phyloP scores from a whole-genome alignment of 2,888 invertebrate genomes.

The Entomobrya proxima region DNA sequence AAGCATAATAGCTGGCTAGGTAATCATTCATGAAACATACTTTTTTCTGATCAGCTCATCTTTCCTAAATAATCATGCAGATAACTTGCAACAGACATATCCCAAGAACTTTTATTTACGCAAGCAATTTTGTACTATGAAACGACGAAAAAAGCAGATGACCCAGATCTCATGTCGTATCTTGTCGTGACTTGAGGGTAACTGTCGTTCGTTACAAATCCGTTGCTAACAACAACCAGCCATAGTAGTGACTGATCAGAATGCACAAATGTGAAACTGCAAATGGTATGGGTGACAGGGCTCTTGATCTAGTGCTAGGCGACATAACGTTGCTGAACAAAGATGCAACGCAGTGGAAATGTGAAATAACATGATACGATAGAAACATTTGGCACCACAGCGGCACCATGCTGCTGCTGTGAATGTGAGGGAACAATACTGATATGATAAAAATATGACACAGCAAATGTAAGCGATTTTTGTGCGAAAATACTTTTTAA shows the following conservation, averaged over 20 bases:
- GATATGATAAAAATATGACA: conserved; percentile 37
- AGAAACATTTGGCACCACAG: conserved; percentile 1
- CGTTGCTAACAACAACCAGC: conserved; percentile 6
- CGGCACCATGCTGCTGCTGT: background rate
- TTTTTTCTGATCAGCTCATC: conserved; percentile 28
- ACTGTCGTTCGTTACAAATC: conserved; percentile 36
- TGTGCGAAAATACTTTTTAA: conserved; percentile 5
- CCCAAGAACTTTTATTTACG: conserved; percentile 48
- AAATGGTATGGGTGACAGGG: conserved; percentile 60
- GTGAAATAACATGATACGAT: background rate
- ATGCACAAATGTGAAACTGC: conserved; percentile 46
- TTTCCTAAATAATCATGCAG: conserved; percentile 18
- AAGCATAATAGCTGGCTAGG: background rate
- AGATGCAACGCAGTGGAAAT: conserved; percentile 14
- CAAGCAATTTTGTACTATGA: conserved; percentile 38
- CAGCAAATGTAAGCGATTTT: conserved; percentile 16
- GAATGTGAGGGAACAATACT: background rate
- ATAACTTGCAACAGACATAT: conserved; percentile 33
- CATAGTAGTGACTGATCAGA: conserved; percentile 11
- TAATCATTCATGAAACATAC: conserved; percentile 26
- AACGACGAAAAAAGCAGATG: conserved; percentile 41
- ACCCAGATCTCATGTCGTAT: conserved; percentile 67
- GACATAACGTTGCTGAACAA: conserved; percentile 6
- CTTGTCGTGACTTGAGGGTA: conserved; percentile 65
- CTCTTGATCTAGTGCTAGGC: conserved; percentile 35